These are phyloP conservation scores for Garrulus glandarius DNA, from an alignment of 2,797 vertebrate genomes.

Conservation along the genomic window DNA sequence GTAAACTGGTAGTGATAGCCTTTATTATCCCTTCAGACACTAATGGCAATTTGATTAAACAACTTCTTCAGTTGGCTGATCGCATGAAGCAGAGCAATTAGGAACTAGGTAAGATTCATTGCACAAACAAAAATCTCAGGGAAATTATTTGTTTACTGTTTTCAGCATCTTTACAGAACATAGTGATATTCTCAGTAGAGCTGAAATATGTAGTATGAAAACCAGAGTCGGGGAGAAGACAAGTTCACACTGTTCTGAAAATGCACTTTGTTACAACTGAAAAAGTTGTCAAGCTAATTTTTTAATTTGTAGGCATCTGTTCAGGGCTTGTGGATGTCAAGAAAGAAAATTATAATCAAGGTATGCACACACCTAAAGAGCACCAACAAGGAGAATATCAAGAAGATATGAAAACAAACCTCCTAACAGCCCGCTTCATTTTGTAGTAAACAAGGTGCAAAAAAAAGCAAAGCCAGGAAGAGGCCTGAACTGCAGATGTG, in stretches of 20 bases:
- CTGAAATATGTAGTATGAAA: neutral
- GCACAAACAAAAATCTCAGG: neutral
- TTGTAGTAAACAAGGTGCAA: neutral
- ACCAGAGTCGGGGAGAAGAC: neutral
- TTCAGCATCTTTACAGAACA: neutral
- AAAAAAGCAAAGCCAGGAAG: neutral
- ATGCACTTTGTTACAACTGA: neutral
- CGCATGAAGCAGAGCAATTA: neutral
- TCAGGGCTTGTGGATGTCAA: neutral
- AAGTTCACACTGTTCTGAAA: neutral
- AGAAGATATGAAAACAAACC: neutral
- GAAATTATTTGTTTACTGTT: constrained; percentile 25
- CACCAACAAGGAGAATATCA: neutral
- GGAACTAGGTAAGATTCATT: neutral
- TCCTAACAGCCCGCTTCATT: neutral
- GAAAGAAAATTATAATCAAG: neutral
- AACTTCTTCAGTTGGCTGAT: neutral
- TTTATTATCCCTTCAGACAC: constrained; percentile 6
- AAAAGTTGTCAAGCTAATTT: neutral
- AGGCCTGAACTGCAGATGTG: neutral
- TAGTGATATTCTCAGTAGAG: neutral
- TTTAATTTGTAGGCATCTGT: neutral
- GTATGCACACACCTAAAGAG: neutral
- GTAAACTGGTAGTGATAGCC: neutral
- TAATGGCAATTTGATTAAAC: neutral